phyloP scores from a whole-genome alignment of 2,888 invertebrate genomes.

The Erebia aethiops region DNA sequence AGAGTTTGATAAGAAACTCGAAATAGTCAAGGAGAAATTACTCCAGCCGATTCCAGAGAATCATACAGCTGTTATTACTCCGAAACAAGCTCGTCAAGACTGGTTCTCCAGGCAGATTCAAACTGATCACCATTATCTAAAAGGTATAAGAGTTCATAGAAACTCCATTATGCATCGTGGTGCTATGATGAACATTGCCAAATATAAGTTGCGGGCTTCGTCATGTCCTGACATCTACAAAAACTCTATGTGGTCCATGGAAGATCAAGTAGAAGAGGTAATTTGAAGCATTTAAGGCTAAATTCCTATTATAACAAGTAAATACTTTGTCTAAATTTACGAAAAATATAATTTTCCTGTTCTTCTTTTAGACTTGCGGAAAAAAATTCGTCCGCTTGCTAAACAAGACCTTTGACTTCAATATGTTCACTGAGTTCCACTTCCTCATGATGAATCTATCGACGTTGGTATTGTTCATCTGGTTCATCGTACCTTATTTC shows the following conservation, averaged over 20 bases:
- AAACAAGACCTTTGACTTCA: conserved; percentile 91
- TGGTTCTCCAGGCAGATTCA: conserved; percentile 80
- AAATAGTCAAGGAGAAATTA: conserved; percentile 67
- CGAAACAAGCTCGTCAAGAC: conserved; percentile 60
- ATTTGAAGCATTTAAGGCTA: background rate
- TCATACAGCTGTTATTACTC: conserved; percentile 60
- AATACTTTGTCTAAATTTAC: background rate
- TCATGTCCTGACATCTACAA: conserved; percentile 96
- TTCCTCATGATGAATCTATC: conserved; percentile 93
- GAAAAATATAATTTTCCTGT: background rate
- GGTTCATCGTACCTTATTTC: conserved; percentile 98
- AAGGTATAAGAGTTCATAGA: conserved; percentile 87
- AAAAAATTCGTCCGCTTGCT: conserved; percentile 85
- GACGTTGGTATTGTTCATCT: conserved; percentile 94
- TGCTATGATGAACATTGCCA: conserved; percentile 92
- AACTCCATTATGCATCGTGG: conserved; percentile 94
- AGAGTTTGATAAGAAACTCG: conserved; percentile 71
- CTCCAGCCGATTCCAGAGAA: conserved; percentile 75
- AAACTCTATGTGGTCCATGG: conserved; percentile 93
- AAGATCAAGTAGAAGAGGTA: conserved; percentile 86
- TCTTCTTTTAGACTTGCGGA: conserved; percentile 87
- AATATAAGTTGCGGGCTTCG: conserved; percentile 92
- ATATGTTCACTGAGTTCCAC: conserved; percentile 91
- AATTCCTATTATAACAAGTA: background rate
- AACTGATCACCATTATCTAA: conserved; percentile 86